Base-by-base conservation (phyloP, 2,797 vertebrate genomes). In the Cetoscarus ocellatus region DNA sequence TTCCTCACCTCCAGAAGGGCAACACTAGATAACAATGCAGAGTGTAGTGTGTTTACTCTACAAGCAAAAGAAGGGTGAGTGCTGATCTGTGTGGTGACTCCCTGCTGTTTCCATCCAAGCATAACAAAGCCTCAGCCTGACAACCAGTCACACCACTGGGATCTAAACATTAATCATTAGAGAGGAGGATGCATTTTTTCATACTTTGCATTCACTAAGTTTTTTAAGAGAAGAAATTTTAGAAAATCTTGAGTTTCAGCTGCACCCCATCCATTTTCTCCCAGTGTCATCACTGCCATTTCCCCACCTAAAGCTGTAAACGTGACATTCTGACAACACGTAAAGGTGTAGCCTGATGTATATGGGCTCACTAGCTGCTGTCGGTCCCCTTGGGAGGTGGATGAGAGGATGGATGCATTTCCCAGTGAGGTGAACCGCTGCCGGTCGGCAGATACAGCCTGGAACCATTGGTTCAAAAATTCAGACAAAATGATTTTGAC, bases 61-160 rank as follows among this genome's bases (percentile, higher is more conserved):
- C 8, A 9, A 38, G 10, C 40, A 10, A 9, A 3, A 27, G 35
- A 60, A 3, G 61, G 61, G 18, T 6, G 6, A 7, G 35, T 66
- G 42, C 61, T 61, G 61, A 39, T 4, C 39, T 10, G 17, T 10
- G 6, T 14, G 15, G 40, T 55, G 56, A 55, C 64, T 43, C 57
- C 63, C 6, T 13, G 6, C 44, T 14, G 54, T 39, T 14, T 56
- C 60, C 14, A 55, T 43, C 73, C 64, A 61, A 40, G 27, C 64
- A 47, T 49, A 64, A 75, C 56, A 71, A 69, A 82, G 75, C 58
- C 57, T 54, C 60, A 50, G 44, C 57, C 40, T 64, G 74, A 66
- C 65, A 79, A 56, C 18, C 50, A 14, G 42, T n/a, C 56, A 51
- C 63, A 67, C 73, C 48, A 14, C 71, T 13, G 74, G 75, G 69